Conservation (phyloP, 2,888 invertebrate genomes). For the Caenorhabditis panamensis region DNA sequence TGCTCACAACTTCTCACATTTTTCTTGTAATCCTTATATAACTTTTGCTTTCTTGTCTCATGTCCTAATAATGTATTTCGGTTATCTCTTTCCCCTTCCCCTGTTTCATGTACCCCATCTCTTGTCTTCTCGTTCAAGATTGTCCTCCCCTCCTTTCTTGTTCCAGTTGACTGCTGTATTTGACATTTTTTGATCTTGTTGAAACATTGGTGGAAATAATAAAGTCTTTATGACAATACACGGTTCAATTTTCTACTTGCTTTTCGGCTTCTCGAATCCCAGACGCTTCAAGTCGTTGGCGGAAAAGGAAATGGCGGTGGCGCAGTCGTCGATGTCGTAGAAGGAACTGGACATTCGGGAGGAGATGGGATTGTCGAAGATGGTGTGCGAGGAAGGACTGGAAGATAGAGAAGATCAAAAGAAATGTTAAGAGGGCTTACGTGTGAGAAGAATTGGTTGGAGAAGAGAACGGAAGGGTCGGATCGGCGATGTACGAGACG, state of each 20-base stretch:
- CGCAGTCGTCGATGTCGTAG: slow-evolving; percentile 34
- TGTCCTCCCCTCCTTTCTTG: too few relatives aligned
- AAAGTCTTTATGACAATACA: too few relatives aligned
- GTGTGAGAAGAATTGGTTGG: background rate
- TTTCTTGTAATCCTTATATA: too few relatives aligned
- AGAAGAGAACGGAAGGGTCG: slow-evolving; percentile 1
- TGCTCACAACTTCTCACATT: too few relatives aligned
- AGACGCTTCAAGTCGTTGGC: slow-evolving; percentile 35
- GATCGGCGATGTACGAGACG: slow-evolving; percentile 15
- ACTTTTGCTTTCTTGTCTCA: too few relatives aligned
- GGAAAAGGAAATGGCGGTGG: slow-evolving; percentile 29
- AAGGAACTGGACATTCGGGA: background rate
- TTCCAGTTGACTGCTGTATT: too few relatives aligned
- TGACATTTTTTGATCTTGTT: too few relatives aligned
- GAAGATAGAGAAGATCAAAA: background rate
- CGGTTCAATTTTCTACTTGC: background rate
- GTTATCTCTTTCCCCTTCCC: too few relatives aligned
- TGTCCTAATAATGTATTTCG: too few relatives aligned
- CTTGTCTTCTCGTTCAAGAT: too few relatives aligned
- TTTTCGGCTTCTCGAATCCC: slow-evolving; percentile 12
- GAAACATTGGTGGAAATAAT: too few relatives aligned
- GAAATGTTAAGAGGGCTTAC: background rate
- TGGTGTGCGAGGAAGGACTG: slow-evolving; percentile 18
- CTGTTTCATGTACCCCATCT: too few relatives aligned
- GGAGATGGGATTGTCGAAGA: background rate